Conservation (phyloP, 1,140 invertebrate species). For the Sycobia sp. region DNA sequence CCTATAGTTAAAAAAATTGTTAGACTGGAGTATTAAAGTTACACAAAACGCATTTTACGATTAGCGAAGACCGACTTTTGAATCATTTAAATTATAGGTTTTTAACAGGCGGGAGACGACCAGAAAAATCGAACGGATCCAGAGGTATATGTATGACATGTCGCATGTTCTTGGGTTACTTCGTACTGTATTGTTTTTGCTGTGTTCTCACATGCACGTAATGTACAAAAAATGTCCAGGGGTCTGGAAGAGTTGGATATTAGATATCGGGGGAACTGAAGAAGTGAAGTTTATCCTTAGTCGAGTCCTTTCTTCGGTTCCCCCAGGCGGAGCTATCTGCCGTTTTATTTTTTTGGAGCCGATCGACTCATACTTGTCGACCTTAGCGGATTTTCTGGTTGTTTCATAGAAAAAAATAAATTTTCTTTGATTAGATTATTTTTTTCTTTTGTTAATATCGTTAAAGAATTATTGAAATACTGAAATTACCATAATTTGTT, state of each 20-base stretch:
- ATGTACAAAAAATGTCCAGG: conserved; percentile 29
- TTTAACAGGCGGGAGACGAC: conserved; percentile 12
- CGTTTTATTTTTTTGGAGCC: conserved; percentile 18
- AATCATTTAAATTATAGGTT: conserved; percentile 10
- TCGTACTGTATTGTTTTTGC: conserved; percentile 11
- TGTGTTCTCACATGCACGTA: conserved; percentile 22
- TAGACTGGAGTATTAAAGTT: conserved; percentile 31
- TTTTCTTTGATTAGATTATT: not conserved
- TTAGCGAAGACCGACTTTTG: not conserved
- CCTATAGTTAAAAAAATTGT: conserved; percentile 29
- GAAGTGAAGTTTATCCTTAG: conserved; percentile 21
- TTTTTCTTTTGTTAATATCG: too few species aligned
- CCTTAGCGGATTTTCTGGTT: conserved; percentile 23
- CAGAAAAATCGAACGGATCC: conserved; percentile 17
- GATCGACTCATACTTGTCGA: conserved; percentile 25
- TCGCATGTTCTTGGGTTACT: conserved; percentile 7
- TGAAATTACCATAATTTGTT: not conserved
- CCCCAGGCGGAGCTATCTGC: conserved; percentile 21
- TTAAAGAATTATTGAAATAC: too few species aligned
- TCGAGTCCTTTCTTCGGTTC: conserved; percentile 21
- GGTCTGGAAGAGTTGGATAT: conserved; percentile 27
- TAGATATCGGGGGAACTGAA: conserved; percentile 26
- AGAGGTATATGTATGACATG: conserved; percentile 6
- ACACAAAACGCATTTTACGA: conserved; percentile 13
- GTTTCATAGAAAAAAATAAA: conserved; percentile 17